Conservation (phyloP, 2,113 vertebrate genomes). For the Bubo blakistoni region DNA sequence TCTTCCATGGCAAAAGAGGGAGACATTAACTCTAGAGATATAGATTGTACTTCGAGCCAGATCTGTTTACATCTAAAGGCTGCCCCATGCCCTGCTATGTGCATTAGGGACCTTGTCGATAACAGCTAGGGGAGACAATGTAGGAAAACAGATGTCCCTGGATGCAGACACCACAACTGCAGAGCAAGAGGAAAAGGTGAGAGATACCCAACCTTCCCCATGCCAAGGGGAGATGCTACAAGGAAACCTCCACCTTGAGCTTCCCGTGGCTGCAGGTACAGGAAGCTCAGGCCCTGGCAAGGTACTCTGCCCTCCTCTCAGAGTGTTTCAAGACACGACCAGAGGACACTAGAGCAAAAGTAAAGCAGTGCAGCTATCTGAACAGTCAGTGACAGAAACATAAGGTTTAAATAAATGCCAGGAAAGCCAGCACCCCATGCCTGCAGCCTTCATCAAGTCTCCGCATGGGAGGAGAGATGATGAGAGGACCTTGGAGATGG, state of each 20-base stretch:
- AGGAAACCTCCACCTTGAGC: background rate
- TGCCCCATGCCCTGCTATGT: background rate
- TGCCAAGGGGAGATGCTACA: background rate
- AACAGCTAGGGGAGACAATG: background rate
- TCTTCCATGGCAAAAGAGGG: background rate
- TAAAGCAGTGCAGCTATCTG: background rate
- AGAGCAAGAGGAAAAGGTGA: background rate
- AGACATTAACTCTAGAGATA: background rate
- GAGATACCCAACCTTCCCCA: background rate
- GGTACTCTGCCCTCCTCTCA: background rate
- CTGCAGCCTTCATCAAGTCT: background rate
- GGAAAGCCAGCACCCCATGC: background rate
- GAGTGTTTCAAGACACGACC: background rate
- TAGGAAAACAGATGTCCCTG: background rate
- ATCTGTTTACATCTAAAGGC: background rate
- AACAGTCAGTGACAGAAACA: background rate
- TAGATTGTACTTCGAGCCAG: background rate
- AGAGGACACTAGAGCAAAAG: background rate
- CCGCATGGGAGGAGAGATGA: background rate
- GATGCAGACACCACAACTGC: background rate
- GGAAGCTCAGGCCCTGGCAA: background rate
- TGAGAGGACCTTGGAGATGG: background rate
- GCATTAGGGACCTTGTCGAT: background rate
- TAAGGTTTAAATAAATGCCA: background rate
- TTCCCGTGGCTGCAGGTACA: background rate